Percentiles rank a stretch among this genome's conserved stretches.
phyloP scores from a whole-genome alignment of 2,113 vertebrate genomes.

The Holacanthus passer region DNA sequence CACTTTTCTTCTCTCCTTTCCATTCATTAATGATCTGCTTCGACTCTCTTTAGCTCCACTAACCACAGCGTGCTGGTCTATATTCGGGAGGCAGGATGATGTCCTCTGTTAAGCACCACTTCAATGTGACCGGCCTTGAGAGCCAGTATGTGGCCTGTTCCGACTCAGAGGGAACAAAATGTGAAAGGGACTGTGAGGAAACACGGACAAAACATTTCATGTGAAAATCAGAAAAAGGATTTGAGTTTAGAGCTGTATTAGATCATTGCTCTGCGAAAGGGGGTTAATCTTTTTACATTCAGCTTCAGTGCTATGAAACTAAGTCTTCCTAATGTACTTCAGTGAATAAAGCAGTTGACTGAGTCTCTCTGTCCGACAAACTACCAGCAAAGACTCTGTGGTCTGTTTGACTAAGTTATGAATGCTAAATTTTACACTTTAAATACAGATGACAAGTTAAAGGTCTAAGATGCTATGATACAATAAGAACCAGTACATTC shows the following conservation, averaged over 20 bases:
- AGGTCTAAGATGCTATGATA: not conserved
- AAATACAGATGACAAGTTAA: not conserved
- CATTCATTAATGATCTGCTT: slow-evolving; percentile 32
- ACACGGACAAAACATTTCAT: not conserved
- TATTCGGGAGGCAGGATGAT: slow-evolving; percentile 15
- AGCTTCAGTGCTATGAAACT: not conserved
- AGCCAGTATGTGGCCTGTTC: not conserved
- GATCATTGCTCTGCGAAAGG: not conserved
- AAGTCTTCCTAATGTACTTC: too few relatives aligned
- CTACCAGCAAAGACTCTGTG: not conserved
- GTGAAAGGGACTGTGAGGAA: not conserved
- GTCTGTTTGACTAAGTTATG: not conserved
- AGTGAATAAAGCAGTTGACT: not conserved
- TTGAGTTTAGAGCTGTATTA: not conserved
- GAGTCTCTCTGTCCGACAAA: not conserved
- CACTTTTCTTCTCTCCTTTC: slow-evolving; percentile 29
- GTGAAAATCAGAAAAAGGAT: not conserved
- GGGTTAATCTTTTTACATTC: not conserved
- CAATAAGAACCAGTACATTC: not conserved
- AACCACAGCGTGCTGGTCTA: not conserved
- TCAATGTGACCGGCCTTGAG: slow-evolving; percentile 35
- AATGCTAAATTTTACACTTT: not conserved
- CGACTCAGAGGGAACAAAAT: not conserved
- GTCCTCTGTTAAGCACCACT: slow-evolving; percentile 32
- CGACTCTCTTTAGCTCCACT: slow-evolving; percentile 17